phyloP scores from a whole-genome alignment of 2,888 invertebrate genomes.

The Chalcis sispes region DNA sequence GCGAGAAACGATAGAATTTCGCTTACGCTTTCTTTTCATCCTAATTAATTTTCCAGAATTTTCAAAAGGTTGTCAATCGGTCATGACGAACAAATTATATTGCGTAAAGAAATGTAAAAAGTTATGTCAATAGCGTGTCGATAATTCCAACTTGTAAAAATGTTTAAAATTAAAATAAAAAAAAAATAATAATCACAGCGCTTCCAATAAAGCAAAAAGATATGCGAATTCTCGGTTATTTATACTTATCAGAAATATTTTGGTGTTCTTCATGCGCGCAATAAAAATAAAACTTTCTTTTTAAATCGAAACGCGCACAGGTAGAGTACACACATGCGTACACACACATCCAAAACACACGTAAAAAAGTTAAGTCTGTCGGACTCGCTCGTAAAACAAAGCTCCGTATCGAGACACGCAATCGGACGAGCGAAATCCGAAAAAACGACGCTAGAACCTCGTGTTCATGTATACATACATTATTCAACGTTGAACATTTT shows the following conservation, averaged over 20 bases:
- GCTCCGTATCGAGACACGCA: slow-evolving; percentile 16
- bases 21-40: too few species aligned
- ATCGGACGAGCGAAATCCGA: slow-evolving; percentile 24
- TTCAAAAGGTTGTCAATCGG: too few species aligned
- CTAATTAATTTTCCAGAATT: too few species aligned
- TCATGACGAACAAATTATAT: too few species aligned
- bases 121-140: too few species aligned
- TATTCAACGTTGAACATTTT: slow-evolving; percentile 30
- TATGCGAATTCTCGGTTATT: slow-evolving; percentile 10
- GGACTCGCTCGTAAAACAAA: slow-evolving; percentile 33
- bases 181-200: too few species aligned
- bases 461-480: slow-evolving; percentile 4
- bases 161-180: too few species aligned
- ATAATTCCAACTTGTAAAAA: too few species aligned
- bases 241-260: slow-evolving; percentile 15
- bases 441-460: slow-evolving; percentile 4
- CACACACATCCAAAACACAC: too few species aligned
- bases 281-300: slow-evolving; percentile 25
- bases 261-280: slow-evolving; percentile 1
- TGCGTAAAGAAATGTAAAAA: too few species aligned
- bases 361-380: slow-evolving; percentile 6
- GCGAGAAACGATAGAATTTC: too few species aligned
- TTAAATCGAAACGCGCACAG: slow-evolving; percentile 12
- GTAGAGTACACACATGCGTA: too few species aligned
- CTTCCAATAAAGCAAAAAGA: slow-evolving; percentile 9